A percentile compares a stretch with the other conserved stretches of the same genome.
phyloP scores from a whole-genome alignment of 1,140 invertebrate species.

The Diabrotica virgifera region DNA sequence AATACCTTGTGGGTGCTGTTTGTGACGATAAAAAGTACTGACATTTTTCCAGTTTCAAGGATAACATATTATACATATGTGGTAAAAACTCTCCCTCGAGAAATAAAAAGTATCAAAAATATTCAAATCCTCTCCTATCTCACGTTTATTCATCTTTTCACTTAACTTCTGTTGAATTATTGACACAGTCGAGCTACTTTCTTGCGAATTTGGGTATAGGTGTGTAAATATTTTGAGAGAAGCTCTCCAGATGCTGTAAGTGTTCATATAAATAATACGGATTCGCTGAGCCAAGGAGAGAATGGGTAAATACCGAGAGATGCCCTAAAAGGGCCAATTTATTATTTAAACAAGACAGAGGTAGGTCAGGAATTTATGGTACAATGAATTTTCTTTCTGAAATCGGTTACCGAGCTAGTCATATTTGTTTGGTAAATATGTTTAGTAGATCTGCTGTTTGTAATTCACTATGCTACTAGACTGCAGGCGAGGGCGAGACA shows the following conservation, averaged over 20 bases:
- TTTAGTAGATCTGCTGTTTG: too few relatives aligned
- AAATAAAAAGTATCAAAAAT: too few relatives aligned
- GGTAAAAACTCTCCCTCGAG: too few relatives aligned
- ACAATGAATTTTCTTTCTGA: not conserved
- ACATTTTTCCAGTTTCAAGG: too few relatives aligned
- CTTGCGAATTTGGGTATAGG: not conserved
- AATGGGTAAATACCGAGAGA: not conserved
- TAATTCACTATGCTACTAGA: too few relatives aligned
- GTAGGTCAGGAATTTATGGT: conserved; percentile 2
- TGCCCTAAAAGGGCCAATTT: not conserved
- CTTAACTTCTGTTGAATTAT: not conserved
- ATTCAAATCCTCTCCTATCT: not conserved
- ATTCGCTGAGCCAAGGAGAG: not conserved
- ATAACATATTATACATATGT: too few relatives aligned
- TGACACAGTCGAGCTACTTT: not conserved
- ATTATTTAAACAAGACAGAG: not conserved
- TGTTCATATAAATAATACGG: not conserved
- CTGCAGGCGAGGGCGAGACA: too few relatives aligned
- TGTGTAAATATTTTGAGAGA: not conserved
- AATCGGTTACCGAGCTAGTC: not conserved
- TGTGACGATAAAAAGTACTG: too few relatives aligned
- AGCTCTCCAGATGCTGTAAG: not conserved
- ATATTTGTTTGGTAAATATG: too few relatives aligned
- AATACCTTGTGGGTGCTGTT: too few relatives aligned
- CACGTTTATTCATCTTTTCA: not conserved